Percentiles rank a stretch among this genome's conserved stretches.
Evolutionary conservation across 2,888 invertebrate genomes (phyloP).

Genomic region (Zelleria hepariella): DNA sequence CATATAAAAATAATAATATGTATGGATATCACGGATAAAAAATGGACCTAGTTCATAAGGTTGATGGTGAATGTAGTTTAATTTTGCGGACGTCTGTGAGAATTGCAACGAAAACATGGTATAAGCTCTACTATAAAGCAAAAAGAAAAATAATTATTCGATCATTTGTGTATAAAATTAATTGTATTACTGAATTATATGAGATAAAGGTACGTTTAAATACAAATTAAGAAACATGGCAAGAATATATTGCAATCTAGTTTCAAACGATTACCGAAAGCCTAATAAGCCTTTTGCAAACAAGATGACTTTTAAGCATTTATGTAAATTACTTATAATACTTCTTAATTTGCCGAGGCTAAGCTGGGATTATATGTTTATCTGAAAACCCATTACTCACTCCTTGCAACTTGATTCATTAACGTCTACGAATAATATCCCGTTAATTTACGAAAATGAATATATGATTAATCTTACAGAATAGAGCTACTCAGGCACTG

Average conservation of each 20-base stretch:
- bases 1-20: no score
- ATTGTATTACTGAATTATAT: neutral
- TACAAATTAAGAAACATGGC: neutral
- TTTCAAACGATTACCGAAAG: neutral
- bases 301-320: neutral
- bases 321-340: neutral
- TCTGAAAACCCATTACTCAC: neutral
- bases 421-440: slow-evolving; percentile 1
- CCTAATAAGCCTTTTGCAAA: neutral
- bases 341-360: neutral
- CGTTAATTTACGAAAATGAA: slow-evolving; percentile 1
- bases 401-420: slow-evolving; percentile 2
- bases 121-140: no score
- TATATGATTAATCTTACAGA: neutral
- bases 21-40: no score
- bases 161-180: no score
- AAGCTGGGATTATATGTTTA: neutral
- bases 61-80: no score
- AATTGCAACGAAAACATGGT: no score
- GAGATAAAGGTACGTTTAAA: neutral
- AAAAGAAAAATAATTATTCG: no score
- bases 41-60: no score
- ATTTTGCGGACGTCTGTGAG: no score
- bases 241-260: neutral
- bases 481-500: neutral